Conservation (phyloP, 2,113 vertebrate genomes). For the Semnornis frantzii region DNA sequence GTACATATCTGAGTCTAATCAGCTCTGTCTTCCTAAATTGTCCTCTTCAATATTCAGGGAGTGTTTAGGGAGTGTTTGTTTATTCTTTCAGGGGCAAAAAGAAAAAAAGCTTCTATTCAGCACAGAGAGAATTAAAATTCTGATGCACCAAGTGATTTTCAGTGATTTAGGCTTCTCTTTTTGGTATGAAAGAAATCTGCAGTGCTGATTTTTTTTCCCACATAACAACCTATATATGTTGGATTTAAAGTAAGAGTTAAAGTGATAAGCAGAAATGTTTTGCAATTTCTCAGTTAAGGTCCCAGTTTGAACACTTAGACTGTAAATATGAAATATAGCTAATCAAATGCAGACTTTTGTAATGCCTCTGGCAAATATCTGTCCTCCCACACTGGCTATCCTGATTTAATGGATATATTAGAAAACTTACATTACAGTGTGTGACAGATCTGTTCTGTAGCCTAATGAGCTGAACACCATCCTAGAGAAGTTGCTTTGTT, state of each 20-base stretch:
- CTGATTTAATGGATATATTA: neutral
- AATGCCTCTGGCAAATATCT: neutral
- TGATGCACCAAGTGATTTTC: neutral
- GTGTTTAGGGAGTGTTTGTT: neutral
- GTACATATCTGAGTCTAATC: neutral
- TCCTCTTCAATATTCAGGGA: neutral
- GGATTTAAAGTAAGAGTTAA: neutral
- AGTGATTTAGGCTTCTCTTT: neutral
- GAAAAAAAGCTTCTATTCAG: neutral
- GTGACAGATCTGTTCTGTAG: neutral
- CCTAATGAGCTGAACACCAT: neutral
- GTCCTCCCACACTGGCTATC: rapidly evolving
- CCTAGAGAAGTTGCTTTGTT: neutral
- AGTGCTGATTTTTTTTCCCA: neutral
- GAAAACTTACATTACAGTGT: neutral
- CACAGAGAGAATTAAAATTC: neutral
- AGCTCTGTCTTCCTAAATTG: neutral
- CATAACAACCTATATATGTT: neutral
- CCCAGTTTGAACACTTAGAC: neutral
- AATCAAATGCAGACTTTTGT: neutral
- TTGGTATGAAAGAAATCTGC: neutral
- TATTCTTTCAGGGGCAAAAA: neutral
- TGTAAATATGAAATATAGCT: neutral
- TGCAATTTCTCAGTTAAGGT: neutral
- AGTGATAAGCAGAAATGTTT: neutral